Conservation (phyloP, 2,113 vertebrate species). For the Sapajus apella region DNA sequence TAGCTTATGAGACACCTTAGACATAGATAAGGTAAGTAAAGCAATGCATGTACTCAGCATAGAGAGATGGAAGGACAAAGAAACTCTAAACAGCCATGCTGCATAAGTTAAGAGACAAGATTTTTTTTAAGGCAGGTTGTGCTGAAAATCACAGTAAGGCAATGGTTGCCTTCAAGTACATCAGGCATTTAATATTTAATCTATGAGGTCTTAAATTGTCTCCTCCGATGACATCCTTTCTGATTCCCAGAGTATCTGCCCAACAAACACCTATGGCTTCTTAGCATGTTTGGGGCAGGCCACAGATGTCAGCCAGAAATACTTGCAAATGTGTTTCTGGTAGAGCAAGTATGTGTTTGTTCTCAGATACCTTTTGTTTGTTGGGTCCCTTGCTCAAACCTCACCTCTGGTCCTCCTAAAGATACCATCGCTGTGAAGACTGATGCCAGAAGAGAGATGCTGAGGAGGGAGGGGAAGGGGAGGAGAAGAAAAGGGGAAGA, state of each 20-base stretch:
- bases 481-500: background rate
- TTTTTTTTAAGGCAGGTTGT: background rate
- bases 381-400: background rate
- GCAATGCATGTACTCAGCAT: background rate
- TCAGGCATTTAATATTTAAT: background rate
- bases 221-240: background rate
- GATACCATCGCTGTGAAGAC: background rate
- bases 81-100: background rate
- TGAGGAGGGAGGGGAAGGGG: background rate
- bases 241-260: background rate
- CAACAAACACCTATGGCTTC: background rate
- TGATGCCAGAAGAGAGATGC: background rate
- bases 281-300: background rate
- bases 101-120: background rate
- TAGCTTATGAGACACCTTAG: constrained; percentile 10
- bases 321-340: background rate
- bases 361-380: background rate
- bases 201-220: background rate
- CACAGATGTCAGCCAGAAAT: background rate
- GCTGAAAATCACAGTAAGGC: background rate
- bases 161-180: background rate
- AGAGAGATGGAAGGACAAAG: background rate
- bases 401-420: background rate
- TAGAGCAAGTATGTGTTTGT: background rate
- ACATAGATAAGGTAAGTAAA: background rate